Evolutionary conservation across 1,140 invertebrate species (phyloP).

Genomic region (Nylanderia fulva): DNA sequence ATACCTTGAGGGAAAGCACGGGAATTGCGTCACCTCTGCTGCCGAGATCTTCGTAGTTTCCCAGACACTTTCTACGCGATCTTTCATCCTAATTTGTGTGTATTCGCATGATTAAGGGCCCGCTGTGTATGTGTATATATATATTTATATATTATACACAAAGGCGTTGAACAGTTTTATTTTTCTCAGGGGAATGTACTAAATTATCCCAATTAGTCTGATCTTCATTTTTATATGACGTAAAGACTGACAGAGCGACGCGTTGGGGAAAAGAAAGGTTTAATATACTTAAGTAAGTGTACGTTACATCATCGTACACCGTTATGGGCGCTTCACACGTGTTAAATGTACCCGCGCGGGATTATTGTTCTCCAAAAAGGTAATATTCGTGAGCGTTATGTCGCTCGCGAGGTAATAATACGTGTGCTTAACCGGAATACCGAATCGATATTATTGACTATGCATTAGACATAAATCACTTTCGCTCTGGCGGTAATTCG

Average conservation of each 20-base stretch:
- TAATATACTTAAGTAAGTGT: no score
- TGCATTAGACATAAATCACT: constrained; percentile 23
- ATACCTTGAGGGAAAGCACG: constrained; percentile 56
- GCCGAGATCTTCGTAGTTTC: constrained; percentile 60
- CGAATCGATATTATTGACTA: constrained; percentile 15
- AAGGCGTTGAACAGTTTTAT: constrained; percentile 10
- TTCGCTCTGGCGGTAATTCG: not conserved
- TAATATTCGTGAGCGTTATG: constrained; percentile 25
- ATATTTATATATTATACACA: no score
- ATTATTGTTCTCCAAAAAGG: constrained; percentile 16
- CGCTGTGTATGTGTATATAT: no score
- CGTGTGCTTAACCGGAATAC: constrained; percentile 5
- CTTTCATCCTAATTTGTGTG: constrained; percentile 24
- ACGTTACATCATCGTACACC: constrained; percentile 26
- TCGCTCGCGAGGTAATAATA: constrained; percentile 1
- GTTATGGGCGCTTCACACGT: constrained; percentile 33
- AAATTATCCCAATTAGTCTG: constrained; percentile 14
- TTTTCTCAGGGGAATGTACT: not conserved
- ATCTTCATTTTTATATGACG: constrained; percentile 2
- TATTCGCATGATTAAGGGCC: constrained; percentile 63
- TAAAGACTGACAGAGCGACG: not conserved
- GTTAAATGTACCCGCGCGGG: not conserved
- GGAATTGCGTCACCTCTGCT: constrained; percentile 58
- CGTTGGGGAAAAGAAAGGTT: constrained; percentile 20
- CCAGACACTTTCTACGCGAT: constrained; percentile 72